Evolutionary conservation across 2,888 invertebrate species (phyloP).

Genomic region (Mactromeris polynyma): DNA sequence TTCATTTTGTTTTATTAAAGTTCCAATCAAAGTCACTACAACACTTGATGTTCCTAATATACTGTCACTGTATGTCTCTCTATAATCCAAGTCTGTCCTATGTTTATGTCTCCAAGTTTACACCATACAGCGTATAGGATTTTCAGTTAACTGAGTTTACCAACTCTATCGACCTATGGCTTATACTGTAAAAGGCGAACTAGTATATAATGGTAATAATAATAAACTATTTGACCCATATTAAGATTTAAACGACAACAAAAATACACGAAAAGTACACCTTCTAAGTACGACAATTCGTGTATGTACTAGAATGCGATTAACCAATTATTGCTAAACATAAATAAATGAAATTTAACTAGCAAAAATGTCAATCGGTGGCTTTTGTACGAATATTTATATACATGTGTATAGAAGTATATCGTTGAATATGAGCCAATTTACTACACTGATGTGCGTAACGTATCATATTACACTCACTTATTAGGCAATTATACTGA

Average conservation of each 20-base stretch:
- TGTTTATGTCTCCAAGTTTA: not conserved
- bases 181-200: not conserved
- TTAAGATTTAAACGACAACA: not conserved
- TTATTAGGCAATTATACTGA: too few relatives aligned
- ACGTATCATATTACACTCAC: too few relatives aligned
- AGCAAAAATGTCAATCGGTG: too few relatives aligned
- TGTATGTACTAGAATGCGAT: too few relatives aligned
- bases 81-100: not conserved
- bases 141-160: not conserved
- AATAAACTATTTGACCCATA: not conserved
- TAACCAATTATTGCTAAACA: too few relatives aligned
- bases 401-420: too few relatives aligned
- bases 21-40: not conserved
- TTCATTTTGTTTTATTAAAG: conserved; percentile 58
- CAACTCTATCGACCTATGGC: not conserved
- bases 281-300: too few relatives aligned
- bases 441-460: too few relatives aligned
- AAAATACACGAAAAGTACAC: not conserved
- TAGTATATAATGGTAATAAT: not conserved
- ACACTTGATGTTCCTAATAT: not conserved
- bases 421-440: too few relatives aligned
- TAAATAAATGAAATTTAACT: too few relatives aligned
- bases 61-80: not conserved
- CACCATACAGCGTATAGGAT: not conserved
- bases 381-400: too few relatives aligned